Evolutionary conservation across 2,797 vertebrate genomes (phyloP), one percentile per base, ranked within the genome.

Genomic region (Rhabdophis nuchalis): DNA sequence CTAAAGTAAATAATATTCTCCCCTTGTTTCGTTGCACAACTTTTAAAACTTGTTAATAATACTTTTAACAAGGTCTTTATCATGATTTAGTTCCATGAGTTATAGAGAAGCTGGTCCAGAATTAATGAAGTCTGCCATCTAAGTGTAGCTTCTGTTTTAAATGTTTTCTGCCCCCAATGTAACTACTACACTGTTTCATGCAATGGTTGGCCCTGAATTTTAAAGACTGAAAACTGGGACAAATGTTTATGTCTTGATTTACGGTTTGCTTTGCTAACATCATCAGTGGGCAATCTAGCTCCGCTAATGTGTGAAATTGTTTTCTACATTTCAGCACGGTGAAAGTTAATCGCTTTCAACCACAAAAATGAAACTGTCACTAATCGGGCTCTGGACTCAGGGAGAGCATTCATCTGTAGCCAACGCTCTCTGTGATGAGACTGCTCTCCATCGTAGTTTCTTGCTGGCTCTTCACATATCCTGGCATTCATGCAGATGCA

Each of bases 281-380:
- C 91, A 88, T 93, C 89, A 92, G 93, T 92, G 89, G 95, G 54
- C 90, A 95, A 58, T 90, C 94, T 95, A 89, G 94, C 93, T 96
- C 95, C 93, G 91, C 91, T 94, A 96, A 95, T 91, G 94, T 95
- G 94, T 90, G 95, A 95, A 96, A 95, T 92, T 94, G 92, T 94
- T 96, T 96, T 94, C 94, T 54, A 85, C 90, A 93, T 96, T 91
- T 92, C 82, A 94, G 92, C 85, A 92, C 92, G 89, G 82, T 93
- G 88, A 92, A 95, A 94, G 50, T 93, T 94, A 96, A 96, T 95
- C 95, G 92, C 77, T 94, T 95, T 94, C 93, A 95, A 93, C 88
- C 94, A 32, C 93, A 95, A 95, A 96, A 95, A 96, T 94, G 95
- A 94, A 95, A 87, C 87, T 91, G n/a, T 94, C 90, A 93, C 92